These are phyloP conservation scores for Clinocottus analis DNA, from an alignment of 2,113 vertebrate species.

Conservation along the genomic window DNA sequence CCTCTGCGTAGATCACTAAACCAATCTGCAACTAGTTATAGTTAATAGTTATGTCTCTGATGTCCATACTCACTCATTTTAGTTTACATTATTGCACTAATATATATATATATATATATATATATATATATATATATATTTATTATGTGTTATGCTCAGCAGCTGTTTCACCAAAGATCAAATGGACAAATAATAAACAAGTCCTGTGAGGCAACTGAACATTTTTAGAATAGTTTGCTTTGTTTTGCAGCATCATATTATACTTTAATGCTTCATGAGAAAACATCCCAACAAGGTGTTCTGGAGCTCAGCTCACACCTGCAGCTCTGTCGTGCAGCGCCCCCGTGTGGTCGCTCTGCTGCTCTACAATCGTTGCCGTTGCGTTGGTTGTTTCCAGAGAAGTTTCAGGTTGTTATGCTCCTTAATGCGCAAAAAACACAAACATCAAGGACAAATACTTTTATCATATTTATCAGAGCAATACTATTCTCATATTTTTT, in stretches of 20 bases:
- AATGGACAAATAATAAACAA: background rate
- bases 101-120: no score
- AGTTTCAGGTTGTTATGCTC: background rate
- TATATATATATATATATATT: no score
- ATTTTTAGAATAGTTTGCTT: no score
- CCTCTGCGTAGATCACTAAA: no score
- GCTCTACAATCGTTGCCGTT: background rate
- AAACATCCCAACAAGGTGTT: background rate
- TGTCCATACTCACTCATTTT: background rate
- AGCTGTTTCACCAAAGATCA: background rate
- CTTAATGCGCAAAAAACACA: background rate
- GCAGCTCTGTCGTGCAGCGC: slow-evolving; percentile 25
- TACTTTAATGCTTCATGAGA: background rate
- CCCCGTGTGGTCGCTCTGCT: slow-evolving; percentile 8
- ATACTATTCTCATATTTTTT: no score
- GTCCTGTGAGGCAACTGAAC: background rate
- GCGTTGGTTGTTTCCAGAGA: background rate
- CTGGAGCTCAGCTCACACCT: fast-evolving
- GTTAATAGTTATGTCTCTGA: background rate
- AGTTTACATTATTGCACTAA: background rate
- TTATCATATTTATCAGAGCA: no score
- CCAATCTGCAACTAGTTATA: no score
- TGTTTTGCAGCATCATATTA: background rate
- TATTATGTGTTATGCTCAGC: background rate
- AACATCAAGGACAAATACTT: background rate